These are phyloP conservation scores for Oceanites oceanicus DNA, from an alignment of 2,113 vertebrate genomes.

Conservation along the genomic window DNA sequence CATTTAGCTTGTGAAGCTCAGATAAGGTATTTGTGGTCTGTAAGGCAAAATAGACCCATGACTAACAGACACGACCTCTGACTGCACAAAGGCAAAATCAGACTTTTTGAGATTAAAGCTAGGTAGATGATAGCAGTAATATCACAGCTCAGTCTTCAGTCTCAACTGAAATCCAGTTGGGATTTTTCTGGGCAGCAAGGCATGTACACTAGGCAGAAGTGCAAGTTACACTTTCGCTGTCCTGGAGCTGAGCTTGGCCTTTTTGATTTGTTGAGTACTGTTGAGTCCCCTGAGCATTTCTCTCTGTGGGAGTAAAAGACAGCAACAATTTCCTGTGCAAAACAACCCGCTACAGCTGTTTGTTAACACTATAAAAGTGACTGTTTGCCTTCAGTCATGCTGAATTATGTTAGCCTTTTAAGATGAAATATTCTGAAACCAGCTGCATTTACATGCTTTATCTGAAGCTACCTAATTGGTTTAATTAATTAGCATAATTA, in stretches of 20 bases:
- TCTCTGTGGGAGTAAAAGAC: background rate
- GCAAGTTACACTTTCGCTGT: background rate
- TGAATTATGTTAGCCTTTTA: slow-evolving; percentile 21
- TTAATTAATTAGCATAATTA: slow-evolving; percentile 45
- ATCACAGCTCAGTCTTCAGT: background rate
- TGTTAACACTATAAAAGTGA: background rate
- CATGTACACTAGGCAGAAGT: background rate
- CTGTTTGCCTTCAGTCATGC: background rate
- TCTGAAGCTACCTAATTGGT: slow-evolving; percentile 17
- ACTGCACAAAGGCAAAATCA: background rate
- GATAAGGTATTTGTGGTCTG: background rate
- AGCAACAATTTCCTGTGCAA: background rate
- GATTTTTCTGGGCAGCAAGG: background rate
- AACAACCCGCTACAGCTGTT: background rate
- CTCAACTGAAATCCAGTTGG: background rate
- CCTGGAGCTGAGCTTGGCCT: background rate
- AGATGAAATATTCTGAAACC: slow-evolving; percentile 17
- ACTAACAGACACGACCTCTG: background rate
- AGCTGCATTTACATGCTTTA: slow-evolving; percentile 27
- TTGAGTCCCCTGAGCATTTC: background rate
- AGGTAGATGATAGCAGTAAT: background rate
- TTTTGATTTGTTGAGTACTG: background rate
- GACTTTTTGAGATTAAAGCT: background rate
- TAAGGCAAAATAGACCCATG: background rate
- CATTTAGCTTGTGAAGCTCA: background rate